A percentile compares a stretch with the other conserved stretches of the same genome.
Conservation (phyloP, 2,888 invertebrate species). For the Eurytoma californica region DNA sequence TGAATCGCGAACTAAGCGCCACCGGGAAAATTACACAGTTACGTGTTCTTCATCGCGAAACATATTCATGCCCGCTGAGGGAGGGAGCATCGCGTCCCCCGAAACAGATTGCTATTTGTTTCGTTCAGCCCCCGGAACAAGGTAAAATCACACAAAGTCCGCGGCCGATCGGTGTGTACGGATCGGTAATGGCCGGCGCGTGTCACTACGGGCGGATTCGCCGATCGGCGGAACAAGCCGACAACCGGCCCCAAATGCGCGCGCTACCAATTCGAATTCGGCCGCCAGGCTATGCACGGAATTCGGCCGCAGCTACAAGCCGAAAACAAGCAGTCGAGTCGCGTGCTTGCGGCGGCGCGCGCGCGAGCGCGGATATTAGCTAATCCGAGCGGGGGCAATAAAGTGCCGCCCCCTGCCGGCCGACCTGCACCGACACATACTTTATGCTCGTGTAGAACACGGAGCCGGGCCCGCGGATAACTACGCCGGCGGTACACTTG, state of each 20-base stretch:
- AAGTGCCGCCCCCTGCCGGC: slow-evolving; percentile 1
- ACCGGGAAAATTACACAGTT: too few species aligned
- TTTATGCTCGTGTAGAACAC: slow-evolving; percentile 44
- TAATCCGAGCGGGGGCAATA: slow-evolving; percentile 28
- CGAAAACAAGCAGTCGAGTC: slow-evolving; percentile 20
- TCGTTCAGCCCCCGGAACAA: too few species aligned
- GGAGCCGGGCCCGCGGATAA: slow-evolving; percentile 12
- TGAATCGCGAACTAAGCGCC: too few species aligned
- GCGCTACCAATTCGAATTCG: neutral
- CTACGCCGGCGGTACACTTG: slow-evolving; percentile 15
- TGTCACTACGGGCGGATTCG: too few species aligned
- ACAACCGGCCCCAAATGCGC: neutral
- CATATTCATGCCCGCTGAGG: too few species aligned
- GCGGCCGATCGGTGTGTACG: too few species aligned
- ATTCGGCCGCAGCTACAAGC: slow-evolving; percentile 28
- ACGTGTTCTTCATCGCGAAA: too few species aligned
- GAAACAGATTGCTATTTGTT: too few species aligned
- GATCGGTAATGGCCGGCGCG: too few species aligned
- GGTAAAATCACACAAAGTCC: too few species aligned
- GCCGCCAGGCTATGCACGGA: neutral
- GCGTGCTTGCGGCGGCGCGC: slow-evolving; percentile 8
- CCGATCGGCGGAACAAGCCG: neutral
- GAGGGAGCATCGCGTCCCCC: too few species aligned
- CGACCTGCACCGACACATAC: slow-evolving; percentile 33
- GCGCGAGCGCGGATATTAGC: slow-evolving; percentile 27